phyloP scores from a whole-genome alignment of 1,140 invertebrate genomes.

The Camponotus vicinus region DNA sequence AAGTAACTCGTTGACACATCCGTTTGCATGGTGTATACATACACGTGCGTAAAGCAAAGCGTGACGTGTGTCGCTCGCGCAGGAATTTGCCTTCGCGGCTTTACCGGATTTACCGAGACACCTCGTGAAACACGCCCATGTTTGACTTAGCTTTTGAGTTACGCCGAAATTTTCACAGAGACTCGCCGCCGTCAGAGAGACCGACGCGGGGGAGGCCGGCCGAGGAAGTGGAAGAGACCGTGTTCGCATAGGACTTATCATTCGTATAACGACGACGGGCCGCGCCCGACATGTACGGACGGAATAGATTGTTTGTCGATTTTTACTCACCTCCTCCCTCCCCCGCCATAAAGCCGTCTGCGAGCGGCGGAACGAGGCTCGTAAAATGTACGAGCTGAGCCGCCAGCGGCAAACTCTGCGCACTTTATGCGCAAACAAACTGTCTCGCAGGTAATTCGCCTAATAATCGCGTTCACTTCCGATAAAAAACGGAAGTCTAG shows the following conservation, averaged over 20 bases:
- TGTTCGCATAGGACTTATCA: constrained; percentile 70
- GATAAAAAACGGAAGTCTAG: background rate
- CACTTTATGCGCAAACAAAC: constrained; percentile 49
- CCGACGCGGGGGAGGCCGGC: constrained; percentile 11
- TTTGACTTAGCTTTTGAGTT: constrained; percentile 85
- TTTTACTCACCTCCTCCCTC: constrained; percentile 81
- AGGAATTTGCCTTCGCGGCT: constrained; percentile 72
- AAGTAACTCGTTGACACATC: constrained; percentile 52
- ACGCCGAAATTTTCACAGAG: constrained; percentile 84
- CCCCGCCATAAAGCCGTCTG: constrained; percentile 76
- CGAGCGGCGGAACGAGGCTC: constrained; percentile 56
- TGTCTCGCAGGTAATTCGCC: constrained; percentile 24
- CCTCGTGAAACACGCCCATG: constrained; percentile 82
- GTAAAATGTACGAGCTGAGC: constrained; percentile 72
- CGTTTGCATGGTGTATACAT: background rate
- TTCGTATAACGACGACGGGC: constrained; percentile 73
- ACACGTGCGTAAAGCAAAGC: constrained; percentile 59
- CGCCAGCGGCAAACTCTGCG: constrained; percentile 5
- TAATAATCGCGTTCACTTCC: background rate
- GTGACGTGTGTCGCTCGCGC: constrained; percentile 64
- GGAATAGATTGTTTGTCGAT: constrained; percentile 83
- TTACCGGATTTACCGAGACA: constrained; percentile 80
- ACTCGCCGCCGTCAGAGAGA: constrained; percentile 73
- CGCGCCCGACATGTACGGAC: constrained; percentile 70
- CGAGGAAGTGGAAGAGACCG: constrained; percentile 65